A percentile compares a stretch with the other conserved stretches of the same genome.
These are phyloP conservation scores for Drosophila micromelanica DNA, from an alignment of 1,140 invertebrate species.

Conservation along the genomic window DNA sequence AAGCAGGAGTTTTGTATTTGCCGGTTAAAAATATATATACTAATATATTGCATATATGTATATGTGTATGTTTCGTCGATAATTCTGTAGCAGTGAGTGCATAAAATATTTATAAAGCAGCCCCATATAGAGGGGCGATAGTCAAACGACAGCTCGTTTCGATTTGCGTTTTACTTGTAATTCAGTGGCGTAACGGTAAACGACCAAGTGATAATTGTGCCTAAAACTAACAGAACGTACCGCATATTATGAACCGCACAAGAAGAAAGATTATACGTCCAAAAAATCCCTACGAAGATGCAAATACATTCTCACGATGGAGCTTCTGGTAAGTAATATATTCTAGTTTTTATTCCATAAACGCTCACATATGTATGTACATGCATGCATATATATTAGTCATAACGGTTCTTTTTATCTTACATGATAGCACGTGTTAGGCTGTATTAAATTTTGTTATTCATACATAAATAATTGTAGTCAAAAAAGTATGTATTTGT, in stretches of 20 bases:
- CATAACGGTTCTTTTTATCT: conserved; percentile 46
- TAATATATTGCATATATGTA: conserved; percentile 12
- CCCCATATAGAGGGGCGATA: conserved; percentile 5
- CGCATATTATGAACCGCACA: conserved; percentile 75
- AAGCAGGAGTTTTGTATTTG: conserved; percentile 49
- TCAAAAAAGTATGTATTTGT: not conserved
- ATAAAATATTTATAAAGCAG: conserved; percentile 31
- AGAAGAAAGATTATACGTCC: conserved; percentile 73
- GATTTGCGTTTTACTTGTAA: conserved; percentile 26
- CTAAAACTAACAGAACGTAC: conserved; percentile 11
- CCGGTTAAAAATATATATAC: conserved; percentile 50
- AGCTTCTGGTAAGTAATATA: conserved; percentile 75
- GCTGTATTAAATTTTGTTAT: conserved; percentile 33
- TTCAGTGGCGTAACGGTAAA: conserved; percentile 53
- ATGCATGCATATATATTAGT: conserved; percentile 23
- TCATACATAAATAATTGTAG: not conserved
- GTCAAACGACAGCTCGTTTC: not conserved
- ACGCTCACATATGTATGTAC: conserved; percentile 5
- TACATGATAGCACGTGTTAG: conserved; percentile 55
- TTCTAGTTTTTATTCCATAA: not conserved
- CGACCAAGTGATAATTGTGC: conserved; percentile 33
- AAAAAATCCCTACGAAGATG: conserved; percentile 74
- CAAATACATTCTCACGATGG: conserved; percentile 77
- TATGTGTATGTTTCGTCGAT: not conserved
- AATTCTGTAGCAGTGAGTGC: conserved; percentile 14